phyloP scores from a whole-genome alignment of 2,113 vertebrate species.

The Silurus meridionalis region DNA sequence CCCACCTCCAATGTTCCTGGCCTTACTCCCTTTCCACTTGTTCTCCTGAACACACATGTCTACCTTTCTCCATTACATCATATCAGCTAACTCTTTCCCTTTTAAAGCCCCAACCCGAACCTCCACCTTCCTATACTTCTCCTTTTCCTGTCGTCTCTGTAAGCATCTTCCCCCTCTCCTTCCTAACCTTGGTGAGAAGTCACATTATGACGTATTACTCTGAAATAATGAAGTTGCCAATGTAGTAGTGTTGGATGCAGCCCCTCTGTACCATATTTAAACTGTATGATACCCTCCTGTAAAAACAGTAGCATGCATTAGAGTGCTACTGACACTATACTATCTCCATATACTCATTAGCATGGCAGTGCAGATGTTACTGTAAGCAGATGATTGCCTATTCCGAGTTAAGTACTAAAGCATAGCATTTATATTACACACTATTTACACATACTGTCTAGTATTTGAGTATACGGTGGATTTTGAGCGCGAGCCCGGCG shows the following conservation, averaged over 20 bases:
- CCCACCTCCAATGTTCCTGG: too few relatives aligned
- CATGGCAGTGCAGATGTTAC: background rate
- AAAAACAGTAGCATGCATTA: background rate
- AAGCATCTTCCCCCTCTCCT: too few relatives aligned
- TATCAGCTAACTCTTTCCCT: too few relatives aligned
- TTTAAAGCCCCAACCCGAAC: too few relatives aligned
- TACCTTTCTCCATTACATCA: too few relatives aligned
- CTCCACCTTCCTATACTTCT: too few relatives aligned
- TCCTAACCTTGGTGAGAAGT: background rate
- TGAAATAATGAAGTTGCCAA: background rate
- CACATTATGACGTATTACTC: background rate
- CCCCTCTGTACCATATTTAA: background rate
- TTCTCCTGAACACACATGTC: too few relatives aligned
- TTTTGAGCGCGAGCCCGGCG: background rate
- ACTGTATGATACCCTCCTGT: background rate
- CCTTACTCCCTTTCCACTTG: too few relatives aligned
- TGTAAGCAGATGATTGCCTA: background rate
- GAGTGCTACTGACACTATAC: background rate
- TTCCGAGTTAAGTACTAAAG: background rate
- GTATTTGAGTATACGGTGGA: background rate
- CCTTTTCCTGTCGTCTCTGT: too few relatives aligned
- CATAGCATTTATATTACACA: background rate
- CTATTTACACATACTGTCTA: background rate
- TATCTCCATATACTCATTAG: background rate
- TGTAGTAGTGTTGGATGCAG: slow-evolving; percentile 1